phyloP scores from a whole-genome alignment of 2,113 vertebrate species.

The Catharus bicknelli region DNA sequence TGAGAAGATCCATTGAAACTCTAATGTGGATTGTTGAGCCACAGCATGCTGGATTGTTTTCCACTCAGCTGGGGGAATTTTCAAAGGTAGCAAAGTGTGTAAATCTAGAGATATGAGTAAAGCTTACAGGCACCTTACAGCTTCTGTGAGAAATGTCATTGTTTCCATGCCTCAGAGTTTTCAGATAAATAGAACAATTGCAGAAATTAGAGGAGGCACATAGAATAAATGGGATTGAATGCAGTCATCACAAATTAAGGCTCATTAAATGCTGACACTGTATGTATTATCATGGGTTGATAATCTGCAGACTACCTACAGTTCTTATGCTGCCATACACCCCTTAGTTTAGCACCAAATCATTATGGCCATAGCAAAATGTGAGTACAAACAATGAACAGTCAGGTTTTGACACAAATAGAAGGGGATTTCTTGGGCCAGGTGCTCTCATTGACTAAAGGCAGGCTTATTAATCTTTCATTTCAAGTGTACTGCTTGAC shows the following conservation, averaged over 20 bases:
- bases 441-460: background rate
- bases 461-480: conserved; percentile 3
- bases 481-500: background rate
- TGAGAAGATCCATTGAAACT: background rate
- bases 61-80: background rate
- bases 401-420: background rate
- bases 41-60: background rate
- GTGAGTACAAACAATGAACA: background rate
- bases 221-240: background rate
- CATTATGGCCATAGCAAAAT: background rate
- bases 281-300: background rate
- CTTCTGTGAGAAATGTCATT: background rate
- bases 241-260: background rate
- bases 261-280: background rate
- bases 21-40: background rate
- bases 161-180: background rate
- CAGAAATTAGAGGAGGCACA: background rate
- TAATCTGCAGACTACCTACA: background rate
- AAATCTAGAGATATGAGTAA: background rate
- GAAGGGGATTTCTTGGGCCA: background rate
- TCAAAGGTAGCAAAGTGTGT: background rate
- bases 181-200: background rate
- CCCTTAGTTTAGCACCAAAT: background rate
- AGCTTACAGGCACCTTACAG: background rate
- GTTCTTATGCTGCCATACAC: background rate